Evolutionary conservation across 2,888 invertebrate genomes (phyloP).

Genomic region (Microctonus hyperodae): DNA sequence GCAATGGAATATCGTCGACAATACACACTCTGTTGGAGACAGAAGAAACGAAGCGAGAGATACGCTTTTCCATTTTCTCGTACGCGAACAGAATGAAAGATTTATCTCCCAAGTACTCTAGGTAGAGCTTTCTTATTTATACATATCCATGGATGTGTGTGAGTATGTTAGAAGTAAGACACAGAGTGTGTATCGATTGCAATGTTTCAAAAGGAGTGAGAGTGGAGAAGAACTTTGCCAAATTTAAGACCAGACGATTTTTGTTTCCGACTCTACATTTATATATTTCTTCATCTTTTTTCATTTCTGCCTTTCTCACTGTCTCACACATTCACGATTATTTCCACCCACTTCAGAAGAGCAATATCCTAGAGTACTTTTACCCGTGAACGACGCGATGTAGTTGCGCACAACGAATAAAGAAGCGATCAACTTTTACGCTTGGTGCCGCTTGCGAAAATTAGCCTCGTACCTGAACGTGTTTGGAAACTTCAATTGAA

Average conservation of each 20-base stretch:
- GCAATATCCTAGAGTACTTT: slow-evolving; percentile 39
- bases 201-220: neutral
- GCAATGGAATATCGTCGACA: neutral
- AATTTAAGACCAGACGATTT: slow-evolving; percentile 23
- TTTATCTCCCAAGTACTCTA: slow-evolving; percentile 6
- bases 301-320: neutral
- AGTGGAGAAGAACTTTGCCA: slow-evolving; percentile 1
- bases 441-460: slow-evolving; percentile 34
- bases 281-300: neutral
- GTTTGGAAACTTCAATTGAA: slow-evolving; percentile 19
- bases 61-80: slow-evolving; percentile 17
- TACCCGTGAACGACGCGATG: slow-evolving; percentile 29
- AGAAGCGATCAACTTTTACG: slow-evolving; percentile 19
- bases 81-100: slow-evolving; percentile 21
- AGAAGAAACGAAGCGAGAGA: slow-evolving; percentile 25
- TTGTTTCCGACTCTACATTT: slow-evolving; percentile 7
- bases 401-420: slow-evolving; percentile 18
- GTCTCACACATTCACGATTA: neutral
- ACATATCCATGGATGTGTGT: neutral
- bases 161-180: neutral
- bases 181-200: slow-evolving; percentile 13
- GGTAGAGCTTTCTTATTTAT: slow-evolving; percentile 6
- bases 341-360: neutral
- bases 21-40: neutral
- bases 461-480: slow-evolving; percentile 32